These are phyloP conservation scores for Diarsia rubi DNA, from an alignment of 2,888 invertebrate species.

Conservation along the genomic window DNA sequence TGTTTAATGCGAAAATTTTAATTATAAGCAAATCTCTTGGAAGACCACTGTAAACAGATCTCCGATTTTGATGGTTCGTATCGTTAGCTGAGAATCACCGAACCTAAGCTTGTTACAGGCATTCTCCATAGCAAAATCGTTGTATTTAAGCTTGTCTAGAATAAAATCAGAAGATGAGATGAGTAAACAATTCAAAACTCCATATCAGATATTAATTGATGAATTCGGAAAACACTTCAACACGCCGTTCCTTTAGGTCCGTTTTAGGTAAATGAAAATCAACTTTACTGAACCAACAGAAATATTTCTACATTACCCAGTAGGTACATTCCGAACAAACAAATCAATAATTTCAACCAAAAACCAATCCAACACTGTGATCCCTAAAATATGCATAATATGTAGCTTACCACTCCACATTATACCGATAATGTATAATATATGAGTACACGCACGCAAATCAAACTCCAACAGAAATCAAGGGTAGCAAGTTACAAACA, in stretches of 20 bases:
- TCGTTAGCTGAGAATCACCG: conserved; percentile 15
- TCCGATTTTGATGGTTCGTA: conserved; percentile 48
- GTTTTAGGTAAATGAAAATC: not conserved
- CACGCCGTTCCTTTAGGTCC: not conserved
- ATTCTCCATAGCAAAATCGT: not conserved
- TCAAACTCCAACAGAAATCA: conserved; percentile 69
- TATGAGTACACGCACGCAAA: conserved; percentile 61
- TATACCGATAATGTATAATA: conserved; percentile 62
- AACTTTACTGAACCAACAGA: not conserved
- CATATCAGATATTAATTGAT: not conserved
- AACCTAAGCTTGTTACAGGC: not conserved
- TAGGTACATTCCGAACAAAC: conserved; percentile 17
- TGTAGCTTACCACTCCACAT: conserved; percentile 42
- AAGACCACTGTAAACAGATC: conserved; percentile 55
- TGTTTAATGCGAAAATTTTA: conserved; percentile 78
- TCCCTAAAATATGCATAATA: conserved; percentile 47
- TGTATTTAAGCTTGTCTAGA: not conserved
- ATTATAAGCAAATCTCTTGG: conserved; percentile 72
- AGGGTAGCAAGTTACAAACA: conserved; percentile 83
- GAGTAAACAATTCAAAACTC: not conserved
- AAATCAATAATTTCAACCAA: conserved; percentile 27
- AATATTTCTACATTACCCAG: not conserved
- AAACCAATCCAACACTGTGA: conserved; percentile 24
- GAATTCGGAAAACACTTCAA: not conserved
- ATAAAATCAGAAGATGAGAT: not conserved